These are phyloP conservation scores for Himalopsyche tibetana DNA, from an alignment of 2,888 invertebrate genomes.

Conservation along the genomic window DNA sequence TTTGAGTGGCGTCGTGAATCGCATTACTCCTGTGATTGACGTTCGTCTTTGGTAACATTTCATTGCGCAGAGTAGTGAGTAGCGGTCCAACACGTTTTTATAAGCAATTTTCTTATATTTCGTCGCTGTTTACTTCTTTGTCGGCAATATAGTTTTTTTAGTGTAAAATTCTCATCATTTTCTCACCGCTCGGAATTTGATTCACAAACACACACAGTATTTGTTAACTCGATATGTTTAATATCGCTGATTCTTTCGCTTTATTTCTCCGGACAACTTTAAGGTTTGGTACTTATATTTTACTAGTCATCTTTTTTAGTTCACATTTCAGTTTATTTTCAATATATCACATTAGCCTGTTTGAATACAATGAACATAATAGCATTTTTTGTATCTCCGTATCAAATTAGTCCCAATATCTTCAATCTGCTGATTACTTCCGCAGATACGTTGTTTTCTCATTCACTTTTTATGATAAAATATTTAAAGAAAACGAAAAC, in stretches of 20 bases:
- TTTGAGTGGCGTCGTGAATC: conserved; percentile 27
- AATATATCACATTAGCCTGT: too few species aligned
- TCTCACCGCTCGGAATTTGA: neutral
- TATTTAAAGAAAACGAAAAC: too few species aligned
- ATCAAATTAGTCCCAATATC: too few species aligned
- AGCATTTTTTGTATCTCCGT: too few species aligned
- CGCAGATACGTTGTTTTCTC: too few species aligned
- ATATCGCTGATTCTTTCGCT: neutral
- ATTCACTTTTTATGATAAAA: too few species aligned
- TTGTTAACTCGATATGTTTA: conserved; percentile 8
- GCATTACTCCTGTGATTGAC: conserved; percentile 32
- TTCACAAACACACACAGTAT: neutral
- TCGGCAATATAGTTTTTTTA: conserved; percentile 4
- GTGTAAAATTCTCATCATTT: neutral
- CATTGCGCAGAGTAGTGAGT: neutral
- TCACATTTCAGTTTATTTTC: too few species aligned
- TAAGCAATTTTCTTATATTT: conserved; percentile 3
- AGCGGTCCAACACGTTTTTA: conserved; percentile 1
- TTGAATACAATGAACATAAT: too few species aligned
- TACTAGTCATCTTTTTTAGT: too few species aligned
- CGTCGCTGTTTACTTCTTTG: neutral
- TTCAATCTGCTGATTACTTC: too few species aligned
- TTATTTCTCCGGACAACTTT: too few species aligned
- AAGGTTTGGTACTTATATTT: too few species aligned
- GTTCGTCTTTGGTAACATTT: conserved; percentile 4